Conservation (phyloP, 1,140 invertebrate species). For the Heliconius eleuchia region DNA sequence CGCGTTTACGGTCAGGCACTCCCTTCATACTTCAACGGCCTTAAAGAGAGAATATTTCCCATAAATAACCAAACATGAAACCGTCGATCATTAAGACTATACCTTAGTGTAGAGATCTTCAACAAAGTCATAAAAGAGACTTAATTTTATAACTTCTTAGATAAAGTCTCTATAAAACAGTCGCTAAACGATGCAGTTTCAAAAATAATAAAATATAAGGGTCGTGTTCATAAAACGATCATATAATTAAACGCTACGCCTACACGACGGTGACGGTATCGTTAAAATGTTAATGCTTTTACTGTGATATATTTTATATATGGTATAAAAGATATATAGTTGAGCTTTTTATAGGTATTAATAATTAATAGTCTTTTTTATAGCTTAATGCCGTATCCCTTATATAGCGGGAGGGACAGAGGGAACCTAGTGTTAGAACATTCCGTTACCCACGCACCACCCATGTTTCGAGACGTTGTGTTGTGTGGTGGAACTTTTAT, state of each 20-base stretch:
- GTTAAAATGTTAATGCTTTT: slow-evolving; percentile 1
- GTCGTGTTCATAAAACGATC: slow-evolving; percentile 1
- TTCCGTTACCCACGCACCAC: too few relatives aligned
- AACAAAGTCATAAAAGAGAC: neutral
- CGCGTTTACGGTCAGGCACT: neutral
- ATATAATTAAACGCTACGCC: slow-evolving; percentile 9
- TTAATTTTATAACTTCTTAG: neutral
- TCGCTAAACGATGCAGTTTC: slow-evolving; percentile 10
- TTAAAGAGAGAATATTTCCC: neutral
- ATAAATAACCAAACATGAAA: neutral
- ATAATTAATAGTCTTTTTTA: too few relatives aligned
- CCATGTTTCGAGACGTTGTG: too few relatives aligned
- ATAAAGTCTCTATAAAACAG: slow-evolving; percentile 1
- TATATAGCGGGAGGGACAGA: too few relatives aligned
- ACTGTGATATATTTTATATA: neutral
- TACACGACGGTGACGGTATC: neutral
- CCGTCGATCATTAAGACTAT: neutral
- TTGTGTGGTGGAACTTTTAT: too few relatives aligned
- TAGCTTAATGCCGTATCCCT: too few relatives aligned
- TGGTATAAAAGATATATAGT: neutral
- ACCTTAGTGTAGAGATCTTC: neutral
- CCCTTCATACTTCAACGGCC: neutral
- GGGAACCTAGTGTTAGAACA: too few relatives aligned
- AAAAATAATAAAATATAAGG: slow-evolving; percentile 14
- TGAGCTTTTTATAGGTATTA: too few relatives aligned